Evolutionary conservation across 1,140 invertebrate genomes (phyloP).

Genomic region (Lepidurus couesii): DNA sequence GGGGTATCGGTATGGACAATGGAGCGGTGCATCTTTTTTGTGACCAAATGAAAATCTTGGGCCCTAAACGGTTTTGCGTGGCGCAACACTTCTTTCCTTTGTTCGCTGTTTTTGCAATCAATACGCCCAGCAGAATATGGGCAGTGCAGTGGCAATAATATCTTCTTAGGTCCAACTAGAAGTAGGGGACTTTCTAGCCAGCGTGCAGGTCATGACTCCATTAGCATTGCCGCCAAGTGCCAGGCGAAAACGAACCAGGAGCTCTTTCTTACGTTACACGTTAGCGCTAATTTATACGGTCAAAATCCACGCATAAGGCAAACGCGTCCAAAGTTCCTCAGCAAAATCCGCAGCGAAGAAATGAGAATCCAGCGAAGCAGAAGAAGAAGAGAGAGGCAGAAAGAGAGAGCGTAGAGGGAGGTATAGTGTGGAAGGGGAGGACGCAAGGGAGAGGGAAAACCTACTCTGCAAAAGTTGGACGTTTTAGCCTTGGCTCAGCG

Average conservation of each 20-base stretch:
- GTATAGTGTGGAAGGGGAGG: not conserved
- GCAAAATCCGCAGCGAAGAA: slow-evolving; percentile 9
- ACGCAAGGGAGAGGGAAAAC: not conserved
- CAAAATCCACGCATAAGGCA: slow-evolving; percentile 13
- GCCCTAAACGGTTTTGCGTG: no score
- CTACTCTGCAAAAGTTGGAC: slow-evolving; percentile 18
- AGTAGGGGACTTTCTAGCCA: not conserved
- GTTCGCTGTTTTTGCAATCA: not conserved
- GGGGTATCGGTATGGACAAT: no score
- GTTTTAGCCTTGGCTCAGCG: slow-evolving; percentile 11
- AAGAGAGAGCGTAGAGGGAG: not conserved
- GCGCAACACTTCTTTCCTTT: not conserved
- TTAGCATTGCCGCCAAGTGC: not conserved
- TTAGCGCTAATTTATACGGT: slow-evolving; percentile 22
- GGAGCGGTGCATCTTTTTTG: not conserved
- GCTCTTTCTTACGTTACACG: not conserved
- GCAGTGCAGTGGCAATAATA: not conserved
- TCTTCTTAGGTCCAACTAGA: no score
- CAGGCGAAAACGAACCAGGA: not conserved
- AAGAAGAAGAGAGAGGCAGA: not conserved
- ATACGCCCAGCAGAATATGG: not conserved
- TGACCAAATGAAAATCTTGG: not conserved
- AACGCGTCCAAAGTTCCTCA: not conserved
- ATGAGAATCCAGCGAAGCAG: not conserved
- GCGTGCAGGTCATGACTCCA: not conserved